phyloP scores from a whole-genome alignment of 2,888 invertebrate species.

The Clepsis dumicolana region DNA sequence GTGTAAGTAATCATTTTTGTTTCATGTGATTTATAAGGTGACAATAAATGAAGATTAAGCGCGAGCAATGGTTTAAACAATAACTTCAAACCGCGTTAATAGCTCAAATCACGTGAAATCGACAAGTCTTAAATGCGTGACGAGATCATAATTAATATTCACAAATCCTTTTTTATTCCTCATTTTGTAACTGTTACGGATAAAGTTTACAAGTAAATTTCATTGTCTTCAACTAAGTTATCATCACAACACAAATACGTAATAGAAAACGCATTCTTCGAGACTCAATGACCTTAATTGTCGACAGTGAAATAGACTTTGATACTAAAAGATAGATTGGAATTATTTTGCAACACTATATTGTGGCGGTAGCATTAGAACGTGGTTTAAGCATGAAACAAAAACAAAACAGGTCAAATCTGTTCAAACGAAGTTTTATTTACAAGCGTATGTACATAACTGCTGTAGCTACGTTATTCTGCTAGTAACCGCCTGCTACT shows the following conservation, averaged over 20 bases:
- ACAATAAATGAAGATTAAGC: slow-evolving; percentile 30
- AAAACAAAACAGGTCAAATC: neutral
- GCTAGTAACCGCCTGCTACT: slow-evolving; percentile 21
- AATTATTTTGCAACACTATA: neutral
- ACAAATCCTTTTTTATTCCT: too few species aligned
- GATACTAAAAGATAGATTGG: slow-evolving; percentile 24
- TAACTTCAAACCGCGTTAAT: slow-evolving; percentile 5
- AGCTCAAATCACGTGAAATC: slow-evolving; percentile 8
- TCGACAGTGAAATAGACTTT: slow-evolving; percentile 24
- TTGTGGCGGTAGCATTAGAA: slow-evolving; percentile 22
- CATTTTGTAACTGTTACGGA: slow-evolving; percentile 20
- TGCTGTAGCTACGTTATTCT: slow-evolving; percentile 32
- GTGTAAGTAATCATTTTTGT: slow-evolving; percentile 37
- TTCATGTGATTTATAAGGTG: slow-evolving; percentile 37
- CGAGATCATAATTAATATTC: slow-evolving; percentile 5
- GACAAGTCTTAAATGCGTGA: slow-evolving; percentile 4
- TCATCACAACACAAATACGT: neutral
- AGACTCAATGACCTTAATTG: neutral
- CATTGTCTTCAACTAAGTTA: slow-evolving; percentile 25
- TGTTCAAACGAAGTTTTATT: neutral
- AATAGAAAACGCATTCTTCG: slow-evolving; percentile 1
- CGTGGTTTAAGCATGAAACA: slow-evolving; percentile 12
- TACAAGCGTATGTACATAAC: neutral
- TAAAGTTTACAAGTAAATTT: slow-evolving; percentile 17
- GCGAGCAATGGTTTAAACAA: slow-evolving; percentile 12